Base-by-base conservation (phyloP, 2,797 vertebrate species). In the Urocyon cinereoargenteus region DNA sequence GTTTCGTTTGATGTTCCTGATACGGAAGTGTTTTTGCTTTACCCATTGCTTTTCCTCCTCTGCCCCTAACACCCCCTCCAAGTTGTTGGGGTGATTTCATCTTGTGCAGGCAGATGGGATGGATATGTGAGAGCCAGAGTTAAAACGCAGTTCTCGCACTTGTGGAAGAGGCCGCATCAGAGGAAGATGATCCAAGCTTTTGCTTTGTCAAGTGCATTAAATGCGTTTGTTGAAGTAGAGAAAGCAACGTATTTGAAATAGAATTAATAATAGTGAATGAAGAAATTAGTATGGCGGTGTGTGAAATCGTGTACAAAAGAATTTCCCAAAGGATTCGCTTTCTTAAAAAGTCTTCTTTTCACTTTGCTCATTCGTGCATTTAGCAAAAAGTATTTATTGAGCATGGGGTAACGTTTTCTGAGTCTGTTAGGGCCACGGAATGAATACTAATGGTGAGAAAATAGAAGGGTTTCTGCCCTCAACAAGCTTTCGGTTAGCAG, bases 301-400 rank as follows among this genome's bases (percentile, higher is more conserved):
- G 62, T 77, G 81, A 95, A 95, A 88, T 96, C 36, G 81, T 86
- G 83, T 95, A 86, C 70, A 90, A 73, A 95, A 96, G 28, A 92
- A 66, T 90, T 94, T 86, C 28, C 55, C 68, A 85, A 84, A 86
- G 53, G 36, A 83, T 90, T 93, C 55, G 55, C 14, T 92, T 97
- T 96, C 36, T 78, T 61, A 82, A 78, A 77, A 86, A 62, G 34
- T 94, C 96, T 86, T 64, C 73, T 95, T 96, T 96, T 97, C 73
- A 68, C 13, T 86, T 93, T 75, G 19, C 73, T 87, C 31, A 62
- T 70, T 93, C 81, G 84, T 92, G 19, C 77, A 85, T 89, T 91
- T 31, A 93, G 90, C 72, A 91, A 64, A 93, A 59, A 86, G 61
- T 53, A 78, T 68, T 22, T 24, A 18, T 79, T 53, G 84, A 91